Evolutionary conservation across 2,888 invertebrate genomes (phyloP), one percentile per base, ranked within the genome.

Genomic region (Pristionchus fissidentatus): DNA sequence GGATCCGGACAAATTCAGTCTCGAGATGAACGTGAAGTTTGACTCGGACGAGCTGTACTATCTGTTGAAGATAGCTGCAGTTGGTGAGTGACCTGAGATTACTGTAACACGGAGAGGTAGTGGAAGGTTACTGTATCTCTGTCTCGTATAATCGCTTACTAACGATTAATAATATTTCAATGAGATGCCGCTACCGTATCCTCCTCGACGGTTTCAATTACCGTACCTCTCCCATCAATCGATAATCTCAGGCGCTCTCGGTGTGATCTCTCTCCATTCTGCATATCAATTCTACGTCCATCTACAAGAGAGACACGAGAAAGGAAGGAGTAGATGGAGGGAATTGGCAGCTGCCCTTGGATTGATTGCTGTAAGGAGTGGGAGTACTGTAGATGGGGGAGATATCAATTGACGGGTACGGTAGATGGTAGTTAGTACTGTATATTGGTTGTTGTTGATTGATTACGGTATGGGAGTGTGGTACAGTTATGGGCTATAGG

Each of bases 271-370:
- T 10, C 19, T 79, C 38, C 79, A 79, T 3, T 55, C 57, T 41
- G 79, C 41, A 38, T 79, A 79, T 41, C 35, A 57, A 41, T 57
- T 79, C 38, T 79, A 79, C 57, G 15, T 26, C 55, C 19, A 55
- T 57, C 49, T 32, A 32, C 49, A n/a, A n/a, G n/a, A n/a, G n/a
- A 60, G 57, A 55, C 38, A 79, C 29, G 79, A 79, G 38, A 77
- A 49, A 32, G 75, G 49, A 46, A 26, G 49, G n/a, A 49, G 46
- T 46, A 46, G 49, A 49, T 77, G 75, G 75, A 46, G 29, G 35
- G 75, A 77, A 49, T 77, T 77, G n/a, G 29, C 49, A 22, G 79
- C 79, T 79, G 55, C 57, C 57, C 55, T 79, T 29, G 79, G 79
- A 79, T 57, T 57, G 26, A 57, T 57, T 57, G 32, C 55, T 29